Conservation (phyloP, 2,888 invertebrate genomes). For the Candidula unifasciata region DNA sequence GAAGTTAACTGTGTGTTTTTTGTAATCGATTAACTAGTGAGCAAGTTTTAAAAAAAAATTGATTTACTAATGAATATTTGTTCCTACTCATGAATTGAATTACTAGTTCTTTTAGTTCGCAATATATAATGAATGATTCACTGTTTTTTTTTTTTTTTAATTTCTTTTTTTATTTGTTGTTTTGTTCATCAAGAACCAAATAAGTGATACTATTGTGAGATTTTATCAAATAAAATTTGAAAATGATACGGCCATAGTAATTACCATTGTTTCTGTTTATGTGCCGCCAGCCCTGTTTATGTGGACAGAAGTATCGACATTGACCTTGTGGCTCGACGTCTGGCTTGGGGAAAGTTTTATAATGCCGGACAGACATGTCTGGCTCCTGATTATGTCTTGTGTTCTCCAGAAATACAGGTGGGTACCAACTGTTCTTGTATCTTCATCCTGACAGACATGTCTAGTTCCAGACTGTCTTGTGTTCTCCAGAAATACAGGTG, state of each 20-base stretch:
- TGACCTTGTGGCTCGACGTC: slow-evolving; percentile 86
- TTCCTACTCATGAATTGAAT: no score
- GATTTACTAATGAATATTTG: no score
- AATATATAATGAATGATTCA: no score
- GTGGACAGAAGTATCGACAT: slow-evolving; percentile 89
- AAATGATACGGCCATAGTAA: neutral
- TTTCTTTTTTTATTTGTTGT: no score
- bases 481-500: slow-evolving; percentile 73
- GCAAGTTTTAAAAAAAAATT: no score
- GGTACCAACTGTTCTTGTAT: no score
- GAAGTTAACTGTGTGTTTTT: no score
- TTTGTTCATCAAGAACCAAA: no score
- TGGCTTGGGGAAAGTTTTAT: slow-evolving; percentile 95
- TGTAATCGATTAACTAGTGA: no score
- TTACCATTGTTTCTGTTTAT: neutral
- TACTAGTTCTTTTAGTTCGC: no score
- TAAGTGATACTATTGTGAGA: no score
- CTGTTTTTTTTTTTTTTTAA: no score
- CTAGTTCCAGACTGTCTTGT: slow-evolving; percentile 95
- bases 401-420: slow-evolving; percentile 73
- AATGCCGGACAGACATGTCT: slow-evolving; percentile 97
- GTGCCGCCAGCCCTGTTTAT: slow-evolving; percentile 87
- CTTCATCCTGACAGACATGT: slow-evolving; percentile 98
- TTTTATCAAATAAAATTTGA: neutral
- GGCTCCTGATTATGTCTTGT: slow-evolving; percentile 94